These are phyloP conservation scores for Phrixothrix hirtus DNA, from an alignment of 2,888 invertebrate species.

Conservation along the genomic window DNA sequence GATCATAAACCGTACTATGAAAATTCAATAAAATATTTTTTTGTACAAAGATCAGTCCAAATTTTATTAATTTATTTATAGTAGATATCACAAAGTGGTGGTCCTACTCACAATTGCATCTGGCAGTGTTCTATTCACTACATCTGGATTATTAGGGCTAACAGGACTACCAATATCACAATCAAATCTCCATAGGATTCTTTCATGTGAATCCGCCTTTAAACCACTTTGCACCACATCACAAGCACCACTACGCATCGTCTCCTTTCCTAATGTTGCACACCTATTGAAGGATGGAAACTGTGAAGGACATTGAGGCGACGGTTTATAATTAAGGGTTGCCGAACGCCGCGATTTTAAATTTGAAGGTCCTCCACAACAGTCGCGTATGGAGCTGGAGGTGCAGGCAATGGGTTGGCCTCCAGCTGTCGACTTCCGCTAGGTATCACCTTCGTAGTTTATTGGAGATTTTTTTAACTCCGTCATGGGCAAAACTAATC, in stretches of 20 bases:
- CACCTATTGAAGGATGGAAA: constrained; percentile 34
- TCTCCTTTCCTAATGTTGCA: constrained; percentile 40
- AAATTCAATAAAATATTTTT: constrained; percentile 21
- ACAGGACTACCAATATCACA: constrained; percentile 53
- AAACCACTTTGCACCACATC: constrained; percentile 88
- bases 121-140: constrained; percentile 49
- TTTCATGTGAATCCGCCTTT: constrained; percentile 78
- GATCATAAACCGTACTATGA: constrained; percentile 7
- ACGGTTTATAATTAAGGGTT: constrained; percentile 47
- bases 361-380: constrained; percentile 53
- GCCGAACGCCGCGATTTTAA: constrained; percentile 46
- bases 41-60: constrained; percentile 27
- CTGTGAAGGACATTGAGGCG: constrained; percentile 46
- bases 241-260: constrained; percentile 78
- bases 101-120: constrained; percentile 54
- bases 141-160: constrained; percentile 53
- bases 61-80: constrained; percentile 22
- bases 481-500: constrained; percentile 67
- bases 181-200: constrained; percentile 56
- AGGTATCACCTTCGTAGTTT: constrained; percentile 63
- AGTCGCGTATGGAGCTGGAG: constrained; percentile 53
- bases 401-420: constrained; percentile 48
- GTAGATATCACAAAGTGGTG: constrained; percentile 55
- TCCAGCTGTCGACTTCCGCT: constrained; percentile 54
- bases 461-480: constrained; percentile 67